Base-by-base conservation (phyloP, 2,888 invertebrate genomes). In the Mylabris sibirica region DNA sequence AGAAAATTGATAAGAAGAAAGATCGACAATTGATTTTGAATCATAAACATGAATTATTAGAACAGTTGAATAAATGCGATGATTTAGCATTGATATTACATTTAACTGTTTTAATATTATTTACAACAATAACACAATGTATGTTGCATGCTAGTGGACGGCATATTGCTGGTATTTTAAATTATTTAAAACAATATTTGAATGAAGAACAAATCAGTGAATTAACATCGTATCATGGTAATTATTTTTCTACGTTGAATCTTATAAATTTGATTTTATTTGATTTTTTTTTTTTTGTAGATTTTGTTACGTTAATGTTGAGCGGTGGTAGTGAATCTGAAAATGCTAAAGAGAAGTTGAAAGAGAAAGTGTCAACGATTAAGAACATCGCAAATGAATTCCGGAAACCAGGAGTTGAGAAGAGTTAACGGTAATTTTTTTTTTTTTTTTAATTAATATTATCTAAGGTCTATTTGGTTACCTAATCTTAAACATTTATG, bases 121-220 rank as follows among this genome's bases (percentile, higher is more conserved):
- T 96, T 81, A 94, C 94, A 63, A 89, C 90, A 11, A 87, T 91
- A 2, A 94, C 94, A 0, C 93, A 95, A 77, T 90, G 88, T 76
- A 93, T 96, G 87, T 81, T 98, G 30, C 96, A 98, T 84, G 96
- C 96, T 14, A 97, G 98, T 30, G 99, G 99, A 0, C 91, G 95
- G 82, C 96, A 96, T 86, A 96, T 99, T 12, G 92, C 96, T 0
- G 87, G 91, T 20, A 89, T 98, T 74, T 87, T 98, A 60, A 81
- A 88, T 0, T 93, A 90, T 82, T 87, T 98, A 64, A 90, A 92
- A 74, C 86, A 88, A 24, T 90, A 90, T 76, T 84, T 98, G 63
- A 89, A 89, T 70, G 86, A 87, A 26, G 91, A 93, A 6, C 89
- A 92, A 67, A 88, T 89, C 80, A 82, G 87, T 1, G 85, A 89